A percentile compares a stretch with the other conserved stretches of the same genome.
Conservation (phyloP, 2,888 invertebrate species). For the Monoplex corrugatus region DNA sequence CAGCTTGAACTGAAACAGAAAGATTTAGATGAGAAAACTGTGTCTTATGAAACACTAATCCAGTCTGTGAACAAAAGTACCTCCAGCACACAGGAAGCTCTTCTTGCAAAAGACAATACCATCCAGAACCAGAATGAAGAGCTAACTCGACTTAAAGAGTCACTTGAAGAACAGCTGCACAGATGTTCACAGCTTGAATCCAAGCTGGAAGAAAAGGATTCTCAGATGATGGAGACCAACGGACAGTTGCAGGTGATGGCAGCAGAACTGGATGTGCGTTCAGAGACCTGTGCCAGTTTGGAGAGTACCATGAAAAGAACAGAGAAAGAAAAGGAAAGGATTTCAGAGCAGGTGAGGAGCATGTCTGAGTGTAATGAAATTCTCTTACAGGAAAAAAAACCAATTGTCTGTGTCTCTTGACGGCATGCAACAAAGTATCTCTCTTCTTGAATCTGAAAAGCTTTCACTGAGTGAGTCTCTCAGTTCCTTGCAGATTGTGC, state of each 20-base stretch:
- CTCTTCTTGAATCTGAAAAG: conserved; percentile 54
- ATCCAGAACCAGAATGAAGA: conserved; percentile 53
- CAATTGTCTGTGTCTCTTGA: conserved; percentile 55
- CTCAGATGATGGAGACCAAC: conserved; percentile 49
- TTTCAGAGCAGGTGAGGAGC: conserved; percentile 61
- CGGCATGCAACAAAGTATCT: conserved; percentile 49
- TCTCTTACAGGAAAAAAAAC: conserved; percentile 60
- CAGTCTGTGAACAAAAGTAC: conserved; percentile 52
- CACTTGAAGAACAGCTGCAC: conserved; percentile 37
- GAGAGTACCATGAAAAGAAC: conserved; percentile 55
- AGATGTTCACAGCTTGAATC: conserved; percentile 47
- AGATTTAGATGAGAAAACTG: conserved; percentile 55
- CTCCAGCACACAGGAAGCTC: conserved; percentile 46
- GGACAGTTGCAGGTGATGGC: conserved; percentile 52
- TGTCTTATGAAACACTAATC: conserved; percentile 49
- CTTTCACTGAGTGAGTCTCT: conserved; percentile 51
- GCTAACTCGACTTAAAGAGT: conserved; percentile 33
- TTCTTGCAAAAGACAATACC: conserved; percentile 53
- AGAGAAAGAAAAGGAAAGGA: conserved; percentile 58
- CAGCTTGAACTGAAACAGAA: conserved; percentile 52
- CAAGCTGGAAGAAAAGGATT: conserved; percentile 47
- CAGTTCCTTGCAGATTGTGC: conserved; percentile 51
- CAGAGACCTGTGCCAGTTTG: conserved; percentile 48
- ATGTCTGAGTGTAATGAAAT: conserved; percentile 62
- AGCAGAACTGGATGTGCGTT: conserved; percentile 53